Evolutionary conservation across 1,140 invertebrate genomes (phyloP).

Genomic region (Macrobrachium rosenbergii): DNA sequence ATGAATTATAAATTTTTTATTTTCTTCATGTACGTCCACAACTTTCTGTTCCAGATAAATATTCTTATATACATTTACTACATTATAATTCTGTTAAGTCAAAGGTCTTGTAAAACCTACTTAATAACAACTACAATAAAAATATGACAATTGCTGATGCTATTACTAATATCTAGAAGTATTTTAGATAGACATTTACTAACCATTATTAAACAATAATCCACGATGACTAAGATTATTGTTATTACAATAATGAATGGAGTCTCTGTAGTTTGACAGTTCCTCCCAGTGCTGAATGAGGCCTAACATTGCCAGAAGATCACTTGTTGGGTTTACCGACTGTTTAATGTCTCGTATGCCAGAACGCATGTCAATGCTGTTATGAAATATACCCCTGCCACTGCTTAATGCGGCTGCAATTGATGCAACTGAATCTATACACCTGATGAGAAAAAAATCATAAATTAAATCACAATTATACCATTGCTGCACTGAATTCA

Average conservation of each 20-base stretch:
- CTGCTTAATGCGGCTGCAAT: constrained; percentile 26
- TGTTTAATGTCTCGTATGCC: constrained; percentile 9
- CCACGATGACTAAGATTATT: constrained; percentile 38
- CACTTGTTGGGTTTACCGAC: constrained; percentile 17
- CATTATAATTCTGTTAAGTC: no score
- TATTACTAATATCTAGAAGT: background rate
- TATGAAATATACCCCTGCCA: constrained; percentile 35
- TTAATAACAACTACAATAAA: no score
- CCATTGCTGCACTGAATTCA: no score
- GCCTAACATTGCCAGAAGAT: constrained; percentile 31
- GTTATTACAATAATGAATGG: constrained; percentile 39
- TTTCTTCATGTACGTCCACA: no score
- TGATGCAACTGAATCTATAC: constrained; percentile 21
- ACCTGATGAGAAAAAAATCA: background rate
- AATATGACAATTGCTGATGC: no score
- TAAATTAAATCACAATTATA: background rate
- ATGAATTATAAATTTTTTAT: no score
- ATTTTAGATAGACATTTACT: background rate
- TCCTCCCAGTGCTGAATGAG: constrained; percentile 20
- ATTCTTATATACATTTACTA: no score
- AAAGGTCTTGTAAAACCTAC: no score
- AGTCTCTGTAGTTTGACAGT: constrained; percentile 8
- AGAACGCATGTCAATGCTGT: constrained; percentile 26
- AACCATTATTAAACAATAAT: constrained; percentile 38
- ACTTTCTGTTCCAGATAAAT: no score